Conservation (phyloP, 2,888 invertebrate genomes). For the Muscina levida region DNA sequence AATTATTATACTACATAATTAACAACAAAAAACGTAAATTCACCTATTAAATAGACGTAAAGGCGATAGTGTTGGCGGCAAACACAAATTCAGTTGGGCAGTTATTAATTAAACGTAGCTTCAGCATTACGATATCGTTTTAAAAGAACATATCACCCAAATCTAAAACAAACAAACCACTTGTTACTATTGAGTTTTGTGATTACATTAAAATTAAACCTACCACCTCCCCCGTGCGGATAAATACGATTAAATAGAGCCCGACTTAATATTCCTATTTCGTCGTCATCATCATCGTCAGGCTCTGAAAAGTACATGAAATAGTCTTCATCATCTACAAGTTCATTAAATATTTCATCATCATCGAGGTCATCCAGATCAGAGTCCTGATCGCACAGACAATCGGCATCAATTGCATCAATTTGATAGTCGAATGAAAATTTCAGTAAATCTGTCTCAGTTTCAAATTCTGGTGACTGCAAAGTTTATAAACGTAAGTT, state of each 20-base stretch:
- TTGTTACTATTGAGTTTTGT: too few relatives aligned
- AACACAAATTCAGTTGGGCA: too few relatives aligned
- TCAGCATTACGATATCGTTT: too few relatives aligned
- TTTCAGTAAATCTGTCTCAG: conserved; percentile 1
- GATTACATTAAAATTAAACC: too few relatives aligned
- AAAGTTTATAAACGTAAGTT: not conserved
- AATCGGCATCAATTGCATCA: conserved; percentile 41
- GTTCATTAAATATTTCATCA: conserved; percentile 5
- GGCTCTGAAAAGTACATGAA: conserved; percentile 34
- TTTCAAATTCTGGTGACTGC: not conserved
- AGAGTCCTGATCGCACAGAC: not conserved
- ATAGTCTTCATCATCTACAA: conserved; percentile 14
- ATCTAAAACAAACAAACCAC: too few relatives aligned
- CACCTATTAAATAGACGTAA: too few relatives aligned
- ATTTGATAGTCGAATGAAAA: conserved; percentile 24
- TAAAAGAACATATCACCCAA: too few relatives aligned
- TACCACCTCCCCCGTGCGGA: not conserved
- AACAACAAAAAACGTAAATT: too few relatives aligned
- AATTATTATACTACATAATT: too few relatives aligned
- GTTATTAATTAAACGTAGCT: too few relatives aligned
- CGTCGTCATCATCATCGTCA: not conserved
- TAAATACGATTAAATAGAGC: not conserved
- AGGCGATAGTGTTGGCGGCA: too few relatives aligned
- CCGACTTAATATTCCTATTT: not conserved
- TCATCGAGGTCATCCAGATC: not conserved